phyloP scores from a whole-genome alignment of 1,140 invertebrate genomes.

The Temnothorax nylanderi region DNA sequence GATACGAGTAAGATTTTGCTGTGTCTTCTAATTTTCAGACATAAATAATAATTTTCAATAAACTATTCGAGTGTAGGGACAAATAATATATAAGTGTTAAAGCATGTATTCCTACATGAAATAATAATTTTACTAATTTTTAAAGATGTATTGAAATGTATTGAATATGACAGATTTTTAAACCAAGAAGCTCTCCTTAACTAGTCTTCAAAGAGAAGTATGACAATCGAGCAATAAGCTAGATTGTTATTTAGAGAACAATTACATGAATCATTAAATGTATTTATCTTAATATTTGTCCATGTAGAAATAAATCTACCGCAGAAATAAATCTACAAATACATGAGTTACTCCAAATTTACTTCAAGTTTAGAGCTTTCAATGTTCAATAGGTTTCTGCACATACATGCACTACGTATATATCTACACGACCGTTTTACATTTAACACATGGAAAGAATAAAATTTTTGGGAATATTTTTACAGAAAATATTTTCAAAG shows the following conservation, averaged over 20 bases:
- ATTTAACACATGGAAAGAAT: background rate
- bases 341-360: background rate
- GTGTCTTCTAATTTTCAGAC: background rate
- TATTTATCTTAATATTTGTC: too few relatives aligned
- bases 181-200: too few relatives aligned
- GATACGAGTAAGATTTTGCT: background rate
- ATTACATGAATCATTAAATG: too few relatives aligned
- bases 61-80: background rate
- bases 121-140: conserved; percentile 15
- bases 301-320: conserved; percentile 31
- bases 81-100: background rate
- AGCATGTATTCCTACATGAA: background rate
- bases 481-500: conserved; percentile 72
- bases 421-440: background rate
- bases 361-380: conserved; percentile 34
- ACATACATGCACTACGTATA: background rate
- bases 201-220: conserved; percentile 13
- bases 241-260: too few relatives aligned
- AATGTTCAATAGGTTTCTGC: conserved; percentile 24
- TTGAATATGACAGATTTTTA: conserved; percentile 7
- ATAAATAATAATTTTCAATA: conserved; percentile 26
- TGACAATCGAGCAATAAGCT: conserved; percentile 42
- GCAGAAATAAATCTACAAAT: conserved; percentile 9
- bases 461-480: conserved; percentile 75
- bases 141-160: conserved; percentile 2